Evolutionary conservation across 2,113 vertebrate genomes (phyloP).

Genomic region (Hemichromis elongatus): DNA sequence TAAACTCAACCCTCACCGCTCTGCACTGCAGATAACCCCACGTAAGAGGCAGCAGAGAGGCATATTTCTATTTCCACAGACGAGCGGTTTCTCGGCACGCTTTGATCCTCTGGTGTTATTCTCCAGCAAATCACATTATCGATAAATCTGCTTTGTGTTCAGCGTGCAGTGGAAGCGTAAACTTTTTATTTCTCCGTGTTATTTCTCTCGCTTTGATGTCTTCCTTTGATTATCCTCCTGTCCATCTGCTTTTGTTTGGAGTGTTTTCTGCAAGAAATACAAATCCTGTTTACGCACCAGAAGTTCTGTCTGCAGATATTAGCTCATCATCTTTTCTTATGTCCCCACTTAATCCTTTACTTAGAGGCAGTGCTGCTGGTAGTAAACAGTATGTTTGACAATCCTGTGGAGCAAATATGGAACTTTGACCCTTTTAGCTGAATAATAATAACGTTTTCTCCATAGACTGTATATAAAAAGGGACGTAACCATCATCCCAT

Average conservation of each 20-base stretch:
- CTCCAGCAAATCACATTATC: not conserved
- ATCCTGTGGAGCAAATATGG: not conserved
- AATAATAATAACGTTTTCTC: not conserved
- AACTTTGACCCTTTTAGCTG: not conserved
- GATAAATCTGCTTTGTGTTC: not conserved
- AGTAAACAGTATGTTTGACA: not conserved
- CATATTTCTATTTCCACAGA: not conserved
- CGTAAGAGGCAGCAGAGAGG: not conserved
- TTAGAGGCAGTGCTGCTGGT: not conserved
- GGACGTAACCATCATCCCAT: not conserved
- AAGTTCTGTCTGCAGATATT: not conserved
- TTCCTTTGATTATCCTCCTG: not conserved
- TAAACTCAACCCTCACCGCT: not conserved
- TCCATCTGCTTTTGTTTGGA: not conserved
- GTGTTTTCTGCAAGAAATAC: not conserved
- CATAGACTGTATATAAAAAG: not conserved
- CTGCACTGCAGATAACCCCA: constrained; percentile 29
- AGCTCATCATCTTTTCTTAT: not conserved
- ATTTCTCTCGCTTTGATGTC: not conserved
- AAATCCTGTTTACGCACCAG: not conserved
- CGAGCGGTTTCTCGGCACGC: not conserved
- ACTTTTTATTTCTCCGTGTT: not conserved
- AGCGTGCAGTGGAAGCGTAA: not conserved
- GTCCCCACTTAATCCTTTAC: not conserved
- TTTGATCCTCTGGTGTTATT: not conserved